phyloP scores from a whole-genome alignment of 2,888 invertebrate species.

The Spodoptera picta region DNA sequence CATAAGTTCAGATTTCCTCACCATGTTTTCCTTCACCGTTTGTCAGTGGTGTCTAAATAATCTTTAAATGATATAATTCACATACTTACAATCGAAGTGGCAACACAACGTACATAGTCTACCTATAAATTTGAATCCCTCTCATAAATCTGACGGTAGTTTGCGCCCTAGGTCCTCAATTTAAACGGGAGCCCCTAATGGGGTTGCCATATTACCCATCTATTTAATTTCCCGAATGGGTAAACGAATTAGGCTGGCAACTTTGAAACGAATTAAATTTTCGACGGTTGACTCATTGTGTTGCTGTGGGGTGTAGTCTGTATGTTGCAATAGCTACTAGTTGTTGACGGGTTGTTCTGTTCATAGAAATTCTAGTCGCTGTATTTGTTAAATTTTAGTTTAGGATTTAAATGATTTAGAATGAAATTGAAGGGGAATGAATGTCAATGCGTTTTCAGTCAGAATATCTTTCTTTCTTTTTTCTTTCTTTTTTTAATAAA shows the following conservation, averaged over 20 bases:
- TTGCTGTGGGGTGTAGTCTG: constrained; percentile 27
- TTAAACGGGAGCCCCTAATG: constrained; percentile 77
- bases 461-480: no score
- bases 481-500: no score
- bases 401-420: no score
- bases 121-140: constrained; percentile 71
- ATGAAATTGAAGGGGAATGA: no score
- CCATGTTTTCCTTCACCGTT: no score
- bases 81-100: constrained; percentile 35
- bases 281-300: constrained; percentile 80
- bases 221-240: constrained; percentile 87
- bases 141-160: constrained; percentile 79
- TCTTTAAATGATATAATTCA: constrained; percentile 20
- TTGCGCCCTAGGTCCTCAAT: constrained; percentile 74
- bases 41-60: no score
- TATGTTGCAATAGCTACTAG: constrained; percentile 49
- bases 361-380: not conserved
- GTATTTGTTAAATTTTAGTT: not conserved
- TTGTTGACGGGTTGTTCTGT: constrained; percentile 33
- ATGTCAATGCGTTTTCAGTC: no score
- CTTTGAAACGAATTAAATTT: constrained; percentile 86
- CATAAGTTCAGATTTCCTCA: no score
- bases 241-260: constrained; percentile 87
- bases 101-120: constrained; percentile 50
- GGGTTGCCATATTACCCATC: constrained; percentile 87